These are phyloP conservation scores for Sprattus sprattus DNA, from an alignment of 2,113 vertebrate genomes.

Conservation along the genomic window DNA sequence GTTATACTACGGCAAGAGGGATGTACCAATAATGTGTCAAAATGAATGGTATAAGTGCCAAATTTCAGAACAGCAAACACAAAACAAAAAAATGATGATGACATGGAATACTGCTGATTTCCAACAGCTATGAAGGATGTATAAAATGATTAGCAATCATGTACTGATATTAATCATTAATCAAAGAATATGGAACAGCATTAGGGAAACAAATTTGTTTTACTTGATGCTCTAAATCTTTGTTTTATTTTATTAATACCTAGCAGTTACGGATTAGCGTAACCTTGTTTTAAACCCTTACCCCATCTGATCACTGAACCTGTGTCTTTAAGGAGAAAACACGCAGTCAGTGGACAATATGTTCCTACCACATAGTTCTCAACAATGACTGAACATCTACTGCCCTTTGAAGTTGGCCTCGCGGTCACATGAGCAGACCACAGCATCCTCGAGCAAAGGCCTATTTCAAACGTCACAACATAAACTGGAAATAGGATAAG, in stretches of 20 bases:
- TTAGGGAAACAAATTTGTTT: neutral
- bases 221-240: neutral
- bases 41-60: neutral
- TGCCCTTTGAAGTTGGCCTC: neutral
- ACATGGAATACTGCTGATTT: conserved; percentile 4
- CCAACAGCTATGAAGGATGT: neutral
- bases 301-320: conserved; percentile 36
- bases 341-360: neutral
- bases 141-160: neutral
- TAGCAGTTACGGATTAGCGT: conserved; percentile 46
- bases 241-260: neutral
- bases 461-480: neutral
- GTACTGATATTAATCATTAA: neutral
- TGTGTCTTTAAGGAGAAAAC: conserved; percentile 29
- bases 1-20: neutral
- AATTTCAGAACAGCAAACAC: neutral
- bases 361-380: neutral
- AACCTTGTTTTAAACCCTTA: conserved; percentile 50
- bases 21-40: neutral
- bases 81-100: neutral
- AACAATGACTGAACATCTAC: neutral
- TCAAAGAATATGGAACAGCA: neutral
- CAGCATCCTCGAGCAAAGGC: neutral
- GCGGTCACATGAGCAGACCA: neutral
- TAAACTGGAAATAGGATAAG: neutral